Base-by-base conservation (phyloP, 2,113 vertebrate genomes). In the Orientallactaga bullata region DNA sequence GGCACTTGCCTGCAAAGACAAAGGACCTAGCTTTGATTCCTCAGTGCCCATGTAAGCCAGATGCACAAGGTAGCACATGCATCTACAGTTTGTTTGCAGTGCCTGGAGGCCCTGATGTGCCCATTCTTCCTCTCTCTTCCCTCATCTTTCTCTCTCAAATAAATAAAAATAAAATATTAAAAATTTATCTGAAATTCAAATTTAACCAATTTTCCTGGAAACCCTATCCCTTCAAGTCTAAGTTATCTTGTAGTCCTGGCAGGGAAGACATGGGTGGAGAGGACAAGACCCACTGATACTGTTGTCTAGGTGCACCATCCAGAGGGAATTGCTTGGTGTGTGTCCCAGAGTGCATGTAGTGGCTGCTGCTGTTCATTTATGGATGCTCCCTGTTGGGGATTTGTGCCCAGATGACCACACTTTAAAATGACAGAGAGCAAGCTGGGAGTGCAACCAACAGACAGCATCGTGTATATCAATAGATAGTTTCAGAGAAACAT, bases 111-210 rank as follows among this genome's bases (percentile, higher is more conserved):
- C 8, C 42, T 47, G 42, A 47, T 47, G 8, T 47, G 42, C 42
- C 42, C 42, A 47, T 47, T 47, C 42, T 47, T 47, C 5, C 5
- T 47, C 42, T 47, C 42, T 47, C 42, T 47, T 47, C 42, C 42
- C 42, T 47, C 42, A 5, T 47, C 42, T 47, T 47, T 47, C 42
- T 47, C 42, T 47, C 8, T 47, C 42, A 47, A 47, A 47, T 47
- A 47, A 47, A 47, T 47, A 47, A 47, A 60, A 60, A 60, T 20
- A 60, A 60, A 60, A 60, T 5, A 32, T 65, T 72, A 47, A 47
- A 47, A 47, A 12, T 89, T 91, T 21, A 88, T 69, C 28, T 81
- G 74, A 95, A 83, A 89, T 74, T 86, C 55, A 80, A 47, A 76
- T 69, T 80, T 39, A 88, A 71, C 17, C 51, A 32, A 47, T 68